These are phyloP conservation scores for Myiozetetes cayanensis DNA, from an alignment of 2,113 vertebrate species.

Conservation along the genomic window DNA sequence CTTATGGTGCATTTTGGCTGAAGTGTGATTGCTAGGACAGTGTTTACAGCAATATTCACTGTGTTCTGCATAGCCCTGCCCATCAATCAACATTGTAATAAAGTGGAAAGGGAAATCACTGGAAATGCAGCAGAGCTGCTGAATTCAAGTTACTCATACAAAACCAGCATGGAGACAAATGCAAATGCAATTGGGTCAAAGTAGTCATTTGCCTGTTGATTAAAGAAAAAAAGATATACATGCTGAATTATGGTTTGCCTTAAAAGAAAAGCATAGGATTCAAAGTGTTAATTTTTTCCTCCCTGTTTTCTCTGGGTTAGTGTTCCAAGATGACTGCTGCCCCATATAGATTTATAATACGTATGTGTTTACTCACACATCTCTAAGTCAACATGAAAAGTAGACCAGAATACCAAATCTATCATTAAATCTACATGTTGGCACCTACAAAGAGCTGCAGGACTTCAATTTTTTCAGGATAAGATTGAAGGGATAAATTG, in stretches of 20 bases:
- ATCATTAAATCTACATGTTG: slow-evolving; percentile 11
- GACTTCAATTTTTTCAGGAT: background rate
- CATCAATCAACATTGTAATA: slow-evolving; percentile 54
- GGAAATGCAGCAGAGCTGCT: slow-evolving; percentile 32
- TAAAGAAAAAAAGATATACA: background rate
- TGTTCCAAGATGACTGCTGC: background rate
- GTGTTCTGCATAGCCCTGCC: slow-evolving; percentile 38
- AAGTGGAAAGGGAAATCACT: background rate
- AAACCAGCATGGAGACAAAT: slow-evolving; percentile 10
- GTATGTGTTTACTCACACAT: background rate
- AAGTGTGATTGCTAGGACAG: slow-evolving; percentile 21
- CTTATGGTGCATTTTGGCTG: slow-evolving; percentile 47
- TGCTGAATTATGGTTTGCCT: background rate
- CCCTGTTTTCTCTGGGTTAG: background rate
- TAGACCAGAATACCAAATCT: slow-evolving; percentile 37
- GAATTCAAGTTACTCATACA: slow-evolving; percentile 16
- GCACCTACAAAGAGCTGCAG: background rate
- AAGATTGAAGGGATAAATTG: background rate
- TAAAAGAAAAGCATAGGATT: background rate
- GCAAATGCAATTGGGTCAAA: slow-evolving; percentile 22
- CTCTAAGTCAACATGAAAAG: background rate
- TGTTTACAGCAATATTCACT: slow-evolving; percentile 38
- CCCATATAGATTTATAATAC: background rate
- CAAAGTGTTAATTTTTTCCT: background rate
- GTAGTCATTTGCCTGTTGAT: background rate